Conservation (phyloP, 2,888 invertebrate species). For the Pandemis heparana region DNA sequence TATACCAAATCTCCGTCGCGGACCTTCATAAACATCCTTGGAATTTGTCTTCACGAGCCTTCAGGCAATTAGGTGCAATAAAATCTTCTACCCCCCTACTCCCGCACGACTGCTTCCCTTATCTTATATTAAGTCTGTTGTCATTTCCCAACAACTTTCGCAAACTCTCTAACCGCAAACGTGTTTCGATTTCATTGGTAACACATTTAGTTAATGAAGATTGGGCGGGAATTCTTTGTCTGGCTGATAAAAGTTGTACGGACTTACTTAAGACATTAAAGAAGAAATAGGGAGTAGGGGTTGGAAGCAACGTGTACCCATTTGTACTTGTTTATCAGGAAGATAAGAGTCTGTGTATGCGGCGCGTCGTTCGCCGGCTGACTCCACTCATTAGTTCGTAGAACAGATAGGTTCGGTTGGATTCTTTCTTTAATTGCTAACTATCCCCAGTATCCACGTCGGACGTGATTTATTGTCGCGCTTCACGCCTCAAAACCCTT, state of each 20-base stretch:
- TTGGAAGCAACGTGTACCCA: conserved; percentile 75
- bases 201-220: conserved; percentile 70
- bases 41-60: conserved; percentile 55
- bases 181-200: conserved; percentile 55
- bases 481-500: conserved; percentile 55
- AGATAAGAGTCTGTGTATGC: conserved; percentile 75
- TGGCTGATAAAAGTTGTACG: conserved; percentile 71
- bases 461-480: conserved; percentile 65
- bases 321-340: conserved; percentile 81
- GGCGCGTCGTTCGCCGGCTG: conserved; percentile 63
- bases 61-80: conserved; percentile 56
- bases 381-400: conserved; percentile 75
- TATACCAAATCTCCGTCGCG: conserved; percentile 66
- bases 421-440: conserved; percentile 77
- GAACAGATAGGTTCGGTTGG: conserved; percentile 71
- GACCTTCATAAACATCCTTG: conserved; percentile 67
- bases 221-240: conserved; percentile 62
- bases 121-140: conserved; percentile 46
- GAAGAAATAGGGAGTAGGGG: conserved; percentile 70
- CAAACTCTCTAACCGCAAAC: conserved; percentile 44
- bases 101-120: conserved; percentile 42
- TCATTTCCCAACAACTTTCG: conserved; percentile 46
- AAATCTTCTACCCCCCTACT: conserved; percentile 48
- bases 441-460: conserved; percentile 58
- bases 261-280: conserved; percentile 75